Base-by-base conservation (phyloP, 2,113 vertebrate genomes). In the Pardalotus punctatus region DNA sequence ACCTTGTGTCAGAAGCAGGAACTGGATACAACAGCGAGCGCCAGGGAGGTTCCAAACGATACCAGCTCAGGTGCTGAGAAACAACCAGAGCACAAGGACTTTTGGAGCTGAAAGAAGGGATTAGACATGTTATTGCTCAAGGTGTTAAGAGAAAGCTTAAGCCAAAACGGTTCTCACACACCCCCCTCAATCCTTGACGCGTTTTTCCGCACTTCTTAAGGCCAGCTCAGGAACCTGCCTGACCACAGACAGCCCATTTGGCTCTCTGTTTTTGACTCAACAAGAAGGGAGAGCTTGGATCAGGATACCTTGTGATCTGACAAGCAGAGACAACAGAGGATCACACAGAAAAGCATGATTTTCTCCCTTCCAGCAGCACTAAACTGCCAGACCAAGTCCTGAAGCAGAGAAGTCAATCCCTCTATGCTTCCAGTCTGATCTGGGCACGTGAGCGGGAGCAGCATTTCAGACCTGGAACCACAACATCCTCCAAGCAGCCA, bases 1-100 rank as follows among this genome's bases (percentile, higher is more conserved):
- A 95, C 64, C 96, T 94, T 62, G 94, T 67, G 96, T 94, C 80
- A 81, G 82, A 90, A 92, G 64, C 56, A 86, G 82, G 94, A 94
- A 97, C 6, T 81, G 72, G 76, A 56, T 23, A 16, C 36, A 43
- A 36, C 29, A 47, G 66, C 27, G 22, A 67, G 11, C 3, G 3
- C 27, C 76, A 28, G 22, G 45, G 36, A 57, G 38, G 22, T 12
- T 57, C 67, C 56, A 50, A 53, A 35, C 0, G 0, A 31, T 5
- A 2, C 50, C 47, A 62, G 50, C 38, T 54, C 36, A 9, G 27
- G 29, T 2, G 13, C 50, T 57, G 42, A 50, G 66, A 50, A 80
- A 82, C 40, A 43, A 31, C 28, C 36, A 48, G 7, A 80, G 54
- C 24, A 13, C n/a, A 40, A 9, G n/a, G 23, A 12, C 50, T 88